Evolutionary conservation across 2,797 vertebrate species (phyloP), one percentile per base, ranked within the genome.

Genomic region (Selene dorsalis): DNA sequence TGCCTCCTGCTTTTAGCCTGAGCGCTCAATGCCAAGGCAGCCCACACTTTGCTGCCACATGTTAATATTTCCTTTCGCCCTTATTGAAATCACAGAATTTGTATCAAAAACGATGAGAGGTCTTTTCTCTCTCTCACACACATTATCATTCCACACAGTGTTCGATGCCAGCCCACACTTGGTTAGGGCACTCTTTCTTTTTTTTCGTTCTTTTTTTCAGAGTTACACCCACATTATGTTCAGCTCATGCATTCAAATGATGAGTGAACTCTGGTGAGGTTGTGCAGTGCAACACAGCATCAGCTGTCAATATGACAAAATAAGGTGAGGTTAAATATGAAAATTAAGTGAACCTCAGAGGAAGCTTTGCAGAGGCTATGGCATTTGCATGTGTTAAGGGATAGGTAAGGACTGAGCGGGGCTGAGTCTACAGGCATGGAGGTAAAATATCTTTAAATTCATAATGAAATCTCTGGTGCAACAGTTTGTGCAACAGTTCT

Each of bases 171-270:
- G 53, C 84, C 86, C 81, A 86, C 88, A 79, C 76, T 65, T 52
- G 52, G 60, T 72, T 76, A 55, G 57, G 55, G 30, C 72, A 41
- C 39, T 50, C 9, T 63, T 48, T 53, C 43, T 50, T 53, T n/a
- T 6, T 14, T 43, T 18, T 39, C 6, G 22, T 47, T 28, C 48
- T 48, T 60, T 71, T 39, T 48, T n/a, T 14, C 48, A 41, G 9
- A 73, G 66, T 82, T 77, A 79, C 64, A 39, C 79, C 79, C 82
- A 84, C 87, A 62, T 73, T 59, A 45, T 79, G 69, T n/a, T 68
- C 61, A 10, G 32, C 55, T 75, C 53, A 61, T 55, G 74, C 72
- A 67, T 73, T 89, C 28, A 73, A 73, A 80, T 39, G 32, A 45
- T 43, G 61, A 72, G 61, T 48, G 35, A 80, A 62, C 14, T 9